phyloP scores from a whole-genome alignment of 2,888 invertebrate species.

The Brenthis ino region DNA sequence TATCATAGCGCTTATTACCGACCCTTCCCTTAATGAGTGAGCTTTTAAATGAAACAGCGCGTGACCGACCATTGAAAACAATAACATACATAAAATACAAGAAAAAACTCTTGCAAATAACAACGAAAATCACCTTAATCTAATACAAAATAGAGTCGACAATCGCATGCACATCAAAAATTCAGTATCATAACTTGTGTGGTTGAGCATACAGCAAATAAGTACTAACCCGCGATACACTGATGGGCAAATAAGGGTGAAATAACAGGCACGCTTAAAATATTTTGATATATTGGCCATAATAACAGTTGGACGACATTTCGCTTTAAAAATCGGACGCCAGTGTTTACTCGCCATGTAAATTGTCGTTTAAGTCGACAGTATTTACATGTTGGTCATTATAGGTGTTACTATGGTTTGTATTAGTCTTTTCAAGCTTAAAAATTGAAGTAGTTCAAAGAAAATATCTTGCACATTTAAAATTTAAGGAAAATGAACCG shows the following conservation, averaged over 20 bases:
- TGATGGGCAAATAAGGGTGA: constrained; percentile 62
- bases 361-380: constrained; percentile 57
- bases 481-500: too few species aligned
- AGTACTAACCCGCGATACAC: constrained; percentile 40
- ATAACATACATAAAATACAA: constrained; percentile 1
- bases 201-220: constrained; percentile 33
- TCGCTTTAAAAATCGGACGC: constrained; percentile 71
- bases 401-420: constrained; percentile 44
- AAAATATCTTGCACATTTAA: too few species aligned
- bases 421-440: constrained; percentile 5
- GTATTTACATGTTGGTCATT: constrained; percentile 41
- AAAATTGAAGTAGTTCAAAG: too few species aligned
- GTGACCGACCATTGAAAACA: constrained; percentile 35
- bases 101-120: constrained; percentile 1
- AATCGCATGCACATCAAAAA: not conserved
- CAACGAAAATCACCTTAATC: not conserved
- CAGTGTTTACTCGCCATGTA: constrained; percentile 60
- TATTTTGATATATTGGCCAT: constrained; percentile 78
- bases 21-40: constrained; percentile 38
- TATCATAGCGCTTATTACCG: constrained; percentile 26
- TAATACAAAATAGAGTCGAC: not conserved
- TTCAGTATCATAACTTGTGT: not conserved
- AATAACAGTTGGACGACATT: constrained; percentile 69
- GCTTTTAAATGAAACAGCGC: constrained; percentile 42
- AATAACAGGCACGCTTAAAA: constrained; percentile 69